Evolutionary conservation across 2,113 vertebrate species (phyloP), one percentile per base, ranked within the genome.

Genomic region (Mastomys natalensis): DNA sequence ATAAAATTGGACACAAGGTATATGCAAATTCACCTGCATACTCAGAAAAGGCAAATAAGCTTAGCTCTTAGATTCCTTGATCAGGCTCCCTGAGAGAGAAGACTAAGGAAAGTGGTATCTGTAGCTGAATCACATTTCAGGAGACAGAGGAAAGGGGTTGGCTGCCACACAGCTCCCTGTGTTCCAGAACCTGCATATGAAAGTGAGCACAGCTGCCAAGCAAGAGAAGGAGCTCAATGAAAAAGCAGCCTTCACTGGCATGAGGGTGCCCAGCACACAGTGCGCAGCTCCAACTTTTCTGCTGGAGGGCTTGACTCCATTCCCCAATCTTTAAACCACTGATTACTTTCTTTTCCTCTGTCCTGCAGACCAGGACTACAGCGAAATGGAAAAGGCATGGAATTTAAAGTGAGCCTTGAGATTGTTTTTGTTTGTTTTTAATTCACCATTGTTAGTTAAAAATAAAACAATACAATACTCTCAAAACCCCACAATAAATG

Each of bases 21-120:
- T 96, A 97, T 98, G 98, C 97, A 98, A 97, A 98, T 98, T 96
- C 45, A 96, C 97, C 97, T 96, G 98, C 96, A 97, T 97, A 96
- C 51, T 66, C 96, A 95, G 96, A 95, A 96, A 97, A 97, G 97
- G 97, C 96, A 98, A 97, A 98, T 98, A 96, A 97, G 97, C 94
- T 97, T 93, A 97, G 97, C 95, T 97, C 92, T 97, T 97, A 97
- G 95, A 96, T 95, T 97, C 58, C 82, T 96, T 95, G 94, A 97
- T 97, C 96, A 94, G 84, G 87, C 95, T 97, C 96, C 84, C 97
- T 97, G 96, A 89, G 95, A 93, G 89, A 97, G 96, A 96, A 97
- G 95, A 94, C 97, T 98, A 95, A 97, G 97, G 96, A 98, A 97
- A 91, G 96, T 96, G 98, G 97, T 97, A 96, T 95, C 95, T 97